Evolutionary conservation across 2,888 invertebrate genomes (phyloP).

Genomic region (Drosophila stalkeri): DNA sequence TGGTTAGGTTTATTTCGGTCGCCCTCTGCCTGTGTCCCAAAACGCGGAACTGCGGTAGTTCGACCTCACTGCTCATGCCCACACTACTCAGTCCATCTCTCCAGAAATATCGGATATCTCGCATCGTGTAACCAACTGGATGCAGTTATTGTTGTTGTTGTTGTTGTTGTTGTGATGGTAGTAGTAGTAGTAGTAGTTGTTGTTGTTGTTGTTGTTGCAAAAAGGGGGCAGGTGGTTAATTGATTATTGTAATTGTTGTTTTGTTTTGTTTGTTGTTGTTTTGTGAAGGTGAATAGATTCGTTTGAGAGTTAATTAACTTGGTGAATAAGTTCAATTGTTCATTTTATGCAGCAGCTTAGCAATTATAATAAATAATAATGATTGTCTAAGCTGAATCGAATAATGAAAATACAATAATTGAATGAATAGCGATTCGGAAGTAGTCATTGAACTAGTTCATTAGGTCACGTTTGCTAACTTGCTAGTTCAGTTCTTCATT

Average conservation of each 20-base stretch:
- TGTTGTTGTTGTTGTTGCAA: slow-evolving; percentile 70
- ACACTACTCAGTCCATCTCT: slow-evolving; percentile 96
- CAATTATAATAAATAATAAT: neutral
- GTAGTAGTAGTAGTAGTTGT: slow-evolving; percentile 39
- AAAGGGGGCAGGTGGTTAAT: slow-evolving; percentile 75
- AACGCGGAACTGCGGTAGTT: slow-evolving; percentile 98
- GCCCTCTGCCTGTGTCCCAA: slow-evolving; percentile 97
- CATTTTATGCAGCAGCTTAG: neutral
- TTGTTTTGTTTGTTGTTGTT: slow-evolving; percentile 40
- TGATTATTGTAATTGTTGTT: slow-evolving; percentile 66
- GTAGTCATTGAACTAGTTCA: neutral
- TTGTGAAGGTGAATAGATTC: slow-evolving; percentile 25
- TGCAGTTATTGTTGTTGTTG: slow-evolving; percentile 44
- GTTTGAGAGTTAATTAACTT: neutral
- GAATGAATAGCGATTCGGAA: neutral
- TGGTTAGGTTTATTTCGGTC: slow-evolving; percentile 96
- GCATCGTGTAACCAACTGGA: slow-evolving; percentile 98
- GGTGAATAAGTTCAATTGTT: slow-evolving; percentile 6
- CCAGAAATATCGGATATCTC: slow-evolving; percentile 99
- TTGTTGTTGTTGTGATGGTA: slow-evolving; percentile 18
- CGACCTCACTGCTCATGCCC: slow-evolving; percentile 97
- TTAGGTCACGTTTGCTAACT: neutral
- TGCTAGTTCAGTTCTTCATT: neutral
- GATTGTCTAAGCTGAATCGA: neutral
- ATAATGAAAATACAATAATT: neutral